phyloP scores from a whole-genome alignment of 2,113 vertebrate species.

The Sylvilagus bachmani region DNA sequence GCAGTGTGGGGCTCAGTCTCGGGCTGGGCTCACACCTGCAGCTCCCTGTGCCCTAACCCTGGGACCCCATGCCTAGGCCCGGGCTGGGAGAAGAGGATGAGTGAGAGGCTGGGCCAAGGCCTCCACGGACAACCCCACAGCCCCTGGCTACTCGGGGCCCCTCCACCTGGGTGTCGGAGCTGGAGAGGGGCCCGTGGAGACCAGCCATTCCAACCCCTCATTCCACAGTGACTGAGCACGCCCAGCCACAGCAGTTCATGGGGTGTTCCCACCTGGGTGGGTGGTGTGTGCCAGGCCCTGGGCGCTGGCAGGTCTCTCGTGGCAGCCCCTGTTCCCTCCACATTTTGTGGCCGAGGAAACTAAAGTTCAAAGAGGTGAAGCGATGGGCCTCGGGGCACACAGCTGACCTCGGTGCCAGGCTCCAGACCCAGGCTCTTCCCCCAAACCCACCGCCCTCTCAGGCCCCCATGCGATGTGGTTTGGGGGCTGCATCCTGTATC shows the following conservation, averaged over 20 bases:
- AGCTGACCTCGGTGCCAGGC: background rate
- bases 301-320: background rate
- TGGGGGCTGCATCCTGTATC: background rate
- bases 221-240: slow-evolving; percentile 66
- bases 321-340: background rate
- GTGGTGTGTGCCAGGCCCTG: background rate
- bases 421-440: background rate
- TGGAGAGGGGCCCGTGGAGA: background rate
- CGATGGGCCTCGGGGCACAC: background rate
- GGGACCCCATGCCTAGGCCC: background rate
- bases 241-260: slow-evolving; percentile 38
- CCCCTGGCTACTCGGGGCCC: background rate
- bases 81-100: background rate
- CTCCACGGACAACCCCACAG: background rate
- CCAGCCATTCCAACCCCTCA: slow-evolving; percentile 52
- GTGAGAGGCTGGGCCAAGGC: background rate
- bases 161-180: slow-evolving; percentile 32
- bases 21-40: background rate
- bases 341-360: background rate
- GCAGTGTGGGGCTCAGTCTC: background rate
- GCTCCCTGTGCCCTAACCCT: background rate
- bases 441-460: background rate
- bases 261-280: slow-evolving; percentile 61
- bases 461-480: accelerated
- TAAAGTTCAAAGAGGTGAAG: background rate